Evolutionary conservation across 2,113 vertebrate genomes (phyloP).

Genomic region (Guaruba guarouba): DNA sequence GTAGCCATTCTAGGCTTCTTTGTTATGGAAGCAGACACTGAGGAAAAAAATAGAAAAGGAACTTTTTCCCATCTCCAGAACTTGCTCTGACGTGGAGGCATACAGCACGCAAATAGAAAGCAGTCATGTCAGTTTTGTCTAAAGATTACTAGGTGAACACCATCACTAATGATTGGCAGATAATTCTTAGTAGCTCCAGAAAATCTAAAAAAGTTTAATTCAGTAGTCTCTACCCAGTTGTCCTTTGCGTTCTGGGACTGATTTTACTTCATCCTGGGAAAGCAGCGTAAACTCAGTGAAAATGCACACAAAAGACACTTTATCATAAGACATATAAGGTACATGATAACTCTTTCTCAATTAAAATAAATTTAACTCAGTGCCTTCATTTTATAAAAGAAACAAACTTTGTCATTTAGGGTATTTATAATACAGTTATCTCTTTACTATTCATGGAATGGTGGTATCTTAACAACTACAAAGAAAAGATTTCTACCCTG

Average conservation of each 20-base stretch:
- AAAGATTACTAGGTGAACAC: not conserved
- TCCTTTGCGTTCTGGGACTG: not conserved
- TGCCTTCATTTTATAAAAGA: not conserved
- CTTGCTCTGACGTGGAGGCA: not conserved
- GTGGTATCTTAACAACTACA: not conserved
- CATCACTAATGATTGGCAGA: not conserved
- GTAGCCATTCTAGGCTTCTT: not conserved
- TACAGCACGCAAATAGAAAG: not conserved
- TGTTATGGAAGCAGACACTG: not conserved
- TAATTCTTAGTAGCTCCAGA: not conserved
- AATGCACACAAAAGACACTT: not conserved
- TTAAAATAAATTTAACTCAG: not conserved
- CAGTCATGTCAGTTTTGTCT: not conserved
- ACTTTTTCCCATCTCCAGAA: not conserved
- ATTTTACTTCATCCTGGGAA: not conserved
- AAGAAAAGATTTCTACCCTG: not conserved
- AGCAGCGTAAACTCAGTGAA: not conserved
- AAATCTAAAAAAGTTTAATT: not conserved
- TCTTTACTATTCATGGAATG: not conserved
- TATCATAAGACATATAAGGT: not conserved
- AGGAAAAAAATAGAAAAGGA: not conserved
- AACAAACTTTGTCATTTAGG: not conserved
- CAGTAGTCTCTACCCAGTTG: not conserved
- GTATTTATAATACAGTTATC: not conserved
- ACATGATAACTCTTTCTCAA: not conserved